A percentile compares a stretch with the other conserved stretches of the same genome.
Evolutionary conservation across 2,113 vertebrate species (phyloP).

Genomic region (Platysternon megacephalum): DNA sequence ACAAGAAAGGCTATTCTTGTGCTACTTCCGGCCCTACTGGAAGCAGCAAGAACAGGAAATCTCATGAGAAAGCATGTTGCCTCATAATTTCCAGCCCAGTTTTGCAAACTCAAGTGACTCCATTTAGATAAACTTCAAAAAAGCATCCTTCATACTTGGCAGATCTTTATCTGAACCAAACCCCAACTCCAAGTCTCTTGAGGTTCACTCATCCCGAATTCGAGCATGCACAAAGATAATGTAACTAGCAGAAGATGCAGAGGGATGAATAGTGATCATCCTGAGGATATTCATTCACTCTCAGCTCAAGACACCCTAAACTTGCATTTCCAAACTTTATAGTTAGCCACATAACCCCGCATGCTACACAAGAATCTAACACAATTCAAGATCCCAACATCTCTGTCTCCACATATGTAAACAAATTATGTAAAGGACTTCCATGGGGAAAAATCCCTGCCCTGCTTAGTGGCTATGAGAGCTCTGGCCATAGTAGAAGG

Average conservation of each 20-base stretch:
- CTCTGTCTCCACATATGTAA: accelerated
- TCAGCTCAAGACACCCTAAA: neutral
- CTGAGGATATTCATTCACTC: neutral
- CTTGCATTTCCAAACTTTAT: neutral
- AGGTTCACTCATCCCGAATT: neutral
- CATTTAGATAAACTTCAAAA: neutral
- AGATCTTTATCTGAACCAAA: neutral
- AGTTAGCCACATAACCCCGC: neutral
- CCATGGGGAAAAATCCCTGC: neutral
- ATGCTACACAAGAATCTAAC: accelerated
- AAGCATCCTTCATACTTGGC: neutral
- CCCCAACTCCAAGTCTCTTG: neutral
- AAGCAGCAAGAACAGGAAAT: constrained; percentile 70
- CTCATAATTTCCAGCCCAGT: constrained; percentile 28
- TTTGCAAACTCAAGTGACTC: constrained; percentile 9
- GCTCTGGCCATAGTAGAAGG: neutral
- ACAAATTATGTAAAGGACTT: neutral
- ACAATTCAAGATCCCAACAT: neutral
- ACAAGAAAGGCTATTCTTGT: constrained; percentile 72
- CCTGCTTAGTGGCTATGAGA: neutral
- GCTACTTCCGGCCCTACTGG: constrained; percentile 67
- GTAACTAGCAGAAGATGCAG: neutral
- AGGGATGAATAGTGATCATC: accelerated
- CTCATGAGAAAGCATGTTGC: constrained; percentile 52
- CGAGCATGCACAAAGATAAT: neutral